Evolutionary conservation across 2,888 invertebrate genomes (phyloP).

Genomic region (Diogma glabrata): DNA sequence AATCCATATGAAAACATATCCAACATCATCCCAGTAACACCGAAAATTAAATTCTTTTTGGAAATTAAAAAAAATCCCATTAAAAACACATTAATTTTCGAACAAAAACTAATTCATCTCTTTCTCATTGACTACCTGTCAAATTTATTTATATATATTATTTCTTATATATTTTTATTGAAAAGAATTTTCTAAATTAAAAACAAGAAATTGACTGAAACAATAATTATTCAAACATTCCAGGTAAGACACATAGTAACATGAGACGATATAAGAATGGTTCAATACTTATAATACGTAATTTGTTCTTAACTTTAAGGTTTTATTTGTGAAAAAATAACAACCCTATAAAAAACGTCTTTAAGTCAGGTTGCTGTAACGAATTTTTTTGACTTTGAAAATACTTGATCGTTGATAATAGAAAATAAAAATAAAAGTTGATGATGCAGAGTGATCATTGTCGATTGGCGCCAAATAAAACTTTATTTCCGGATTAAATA

Average conservation of each 20-base stretch:
- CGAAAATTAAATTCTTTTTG: too few relatives aligned
- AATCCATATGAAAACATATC: too few relatives aligned
- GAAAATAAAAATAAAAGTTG: too few relatives aligned
- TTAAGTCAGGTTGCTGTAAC: conserved; percentile 8
- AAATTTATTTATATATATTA: neutral
- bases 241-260: too few relatives aligned
- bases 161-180: too few relatives aligned
- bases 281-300: neutral
- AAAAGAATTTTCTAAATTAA: conserved; percentile 3
- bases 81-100: conserved; percentile 8
- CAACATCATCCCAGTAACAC: too few relatives aligned
- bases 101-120: conserved; percentile 8
- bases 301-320: neutral
- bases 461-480: conserved; percentile 5
- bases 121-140: conserved; percentile 8
- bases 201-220: neutral
- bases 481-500: conserved; percentile 5
- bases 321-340: neutral
- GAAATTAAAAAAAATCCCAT: conserved; percentile 3
- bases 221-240: conserved; percentile 8
- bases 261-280: neutral
- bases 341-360: conserved; percentile 5
- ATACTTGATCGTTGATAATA: too few relatives aligned
- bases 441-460: conserved; percentile 7
- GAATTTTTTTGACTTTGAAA: too few relatives aligned